These are phyloP conservation scores for Pipistrellus pygmaeus DNA, from an alignment of 2,797 vertebrate species.

Conservation along the genomic window DNA sequence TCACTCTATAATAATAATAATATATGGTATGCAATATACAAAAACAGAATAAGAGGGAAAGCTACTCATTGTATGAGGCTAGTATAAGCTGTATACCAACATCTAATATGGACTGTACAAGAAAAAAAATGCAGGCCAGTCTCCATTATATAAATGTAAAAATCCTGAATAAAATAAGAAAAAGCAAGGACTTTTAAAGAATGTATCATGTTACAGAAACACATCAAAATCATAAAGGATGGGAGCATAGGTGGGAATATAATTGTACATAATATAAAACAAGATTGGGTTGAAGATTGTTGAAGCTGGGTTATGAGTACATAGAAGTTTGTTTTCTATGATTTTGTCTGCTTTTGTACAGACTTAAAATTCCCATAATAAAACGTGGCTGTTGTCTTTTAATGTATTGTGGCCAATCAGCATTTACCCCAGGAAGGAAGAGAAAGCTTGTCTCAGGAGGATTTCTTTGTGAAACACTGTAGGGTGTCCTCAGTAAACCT, in stretches of 20 bases:
- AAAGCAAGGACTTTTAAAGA: neutral
- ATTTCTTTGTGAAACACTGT: neutral
- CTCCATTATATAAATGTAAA: conserved; percentile 1
- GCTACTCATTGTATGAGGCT: neutral
- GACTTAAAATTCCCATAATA: neutral
- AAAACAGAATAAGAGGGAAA: neutral
- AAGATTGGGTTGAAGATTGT: neutral
- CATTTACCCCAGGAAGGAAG: neutral
- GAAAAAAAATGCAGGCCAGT: neutral
- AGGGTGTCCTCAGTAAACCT: neutral
- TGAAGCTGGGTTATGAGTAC: neutral
- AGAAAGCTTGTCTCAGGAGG: neutral
- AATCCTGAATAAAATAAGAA: neutral
- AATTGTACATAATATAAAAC: neutral
- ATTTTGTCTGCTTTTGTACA: neutral
- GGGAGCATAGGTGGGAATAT: neutral
- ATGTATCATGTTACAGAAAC: neutral
- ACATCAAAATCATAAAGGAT: neutral
- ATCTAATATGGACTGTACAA: neutral
- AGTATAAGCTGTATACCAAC: neutral
- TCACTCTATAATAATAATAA: neutral
- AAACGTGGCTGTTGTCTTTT: neutral
- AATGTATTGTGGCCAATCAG: neutral
- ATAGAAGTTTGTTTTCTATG: neutral
- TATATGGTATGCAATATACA: neutral